A percentile compares a stretch with the other conserved stretches of the same genome.
Evolutionary conservation across 2,113 vertebrate genomes (phyloP).

Genomic region (Perognathus longimembris): DNA sequence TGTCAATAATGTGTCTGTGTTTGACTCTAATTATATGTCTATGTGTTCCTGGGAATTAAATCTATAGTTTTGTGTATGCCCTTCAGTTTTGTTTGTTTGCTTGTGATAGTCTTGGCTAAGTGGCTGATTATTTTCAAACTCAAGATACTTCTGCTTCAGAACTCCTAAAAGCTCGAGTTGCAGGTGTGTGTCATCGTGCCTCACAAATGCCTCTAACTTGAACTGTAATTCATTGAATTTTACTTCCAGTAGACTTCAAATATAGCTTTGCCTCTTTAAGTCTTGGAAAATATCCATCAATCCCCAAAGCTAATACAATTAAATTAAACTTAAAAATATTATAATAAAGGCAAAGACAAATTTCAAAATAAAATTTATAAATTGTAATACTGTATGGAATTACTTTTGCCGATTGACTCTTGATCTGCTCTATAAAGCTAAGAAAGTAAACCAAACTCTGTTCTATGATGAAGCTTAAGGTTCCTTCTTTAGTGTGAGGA

Average conservation of each 20-base stretch:
- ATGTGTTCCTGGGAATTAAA: not conserved
- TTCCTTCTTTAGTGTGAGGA: not conserved
- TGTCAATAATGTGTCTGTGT: not conserved
- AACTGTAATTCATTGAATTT: not conserved
- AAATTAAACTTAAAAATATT: conserved; percentile 11
- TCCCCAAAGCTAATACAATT: not conserved
- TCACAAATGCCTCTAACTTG: not conserved
- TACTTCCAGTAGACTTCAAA: not conserved
- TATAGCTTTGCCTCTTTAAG: not conserved
- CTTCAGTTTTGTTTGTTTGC: not conserved
- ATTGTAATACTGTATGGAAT: not conserved
- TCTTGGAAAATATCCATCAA: not conserved
- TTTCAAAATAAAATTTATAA: conserved; percentile 30
- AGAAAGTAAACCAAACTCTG: not conserved
- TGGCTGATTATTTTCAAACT: not conserved
- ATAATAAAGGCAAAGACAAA: not conserved
- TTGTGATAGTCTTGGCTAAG: not conserved
- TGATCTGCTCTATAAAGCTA: not conserved
- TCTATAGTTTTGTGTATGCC: not conserved
- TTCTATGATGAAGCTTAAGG: not conserved
- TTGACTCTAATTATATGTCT: not conserved
- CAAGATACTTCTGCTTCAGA: not conserved
- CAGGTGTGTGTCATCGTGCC: too few relatives aligned
- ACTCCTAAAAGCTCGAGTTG: not conserved
- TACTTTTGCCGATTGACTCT: conserved; percentile 10